Evolutionary conservation across 2,888 invertebrate genomes (phyloP), one percentile per base, ranked within the genome.

Genomic region (Sinohyriopsis cumingii): DNA sequence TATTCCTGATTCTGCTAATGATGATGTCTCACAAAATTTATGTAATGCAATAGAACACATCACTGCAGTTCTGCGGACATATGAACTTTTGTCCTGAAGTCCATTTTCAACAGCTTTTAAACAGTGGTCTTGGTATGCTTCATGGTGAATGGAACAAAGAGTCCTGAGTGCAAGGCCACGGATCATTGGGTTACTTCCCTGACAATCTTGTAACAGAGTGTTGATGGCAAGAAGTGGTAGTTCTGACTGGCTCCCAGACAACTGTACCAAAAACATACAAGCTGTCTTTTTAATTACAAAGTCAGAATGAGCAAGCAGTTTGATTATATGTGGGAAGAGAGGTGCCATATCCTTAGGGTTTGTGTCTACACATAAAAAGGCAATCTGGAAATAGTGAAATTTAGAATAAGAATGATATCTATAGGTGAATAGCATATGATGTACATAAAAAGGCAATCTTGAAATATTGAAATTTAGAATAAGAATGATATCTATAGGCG

Each of bases 171-270:
- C 87, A 7, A 88, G 77, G 24, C 83, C 88, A 63, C 90, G 79
- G 0, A 87, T 70, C 76, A 86, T 82, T 18, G 90, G 90, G 69
- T 87, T 89, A 63, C 89, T 83, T 67, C 88, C 88, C 22, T 78
- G 55, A 64, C 85, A 83, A 77, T 89, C 89, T 66, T 86, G 86
- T 15, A 87, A 67, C 24, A 90, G 80, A 1, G 87, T 87, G 77
- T 89, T 89, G 1, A 87, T 83, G 19, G 87, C 87, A n/a, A 90
- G 77, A 19, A 90, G 73, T 54, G 84, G 78, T 22, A 85, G 76
- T 59, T 88, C 87, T 18, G 83, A 79, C 60, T 81, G 71, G 20
- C 77, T 69, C 45, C 75, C 72, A 55, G 82, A 75, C 57, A 82
- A 75, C 45, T 76, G 73, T 12, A 75, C 65, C 54, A 88, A 67